Conservation (phyloP, 2,113 vertebrate genomes). For the Podocnemis expansa region DNA sequence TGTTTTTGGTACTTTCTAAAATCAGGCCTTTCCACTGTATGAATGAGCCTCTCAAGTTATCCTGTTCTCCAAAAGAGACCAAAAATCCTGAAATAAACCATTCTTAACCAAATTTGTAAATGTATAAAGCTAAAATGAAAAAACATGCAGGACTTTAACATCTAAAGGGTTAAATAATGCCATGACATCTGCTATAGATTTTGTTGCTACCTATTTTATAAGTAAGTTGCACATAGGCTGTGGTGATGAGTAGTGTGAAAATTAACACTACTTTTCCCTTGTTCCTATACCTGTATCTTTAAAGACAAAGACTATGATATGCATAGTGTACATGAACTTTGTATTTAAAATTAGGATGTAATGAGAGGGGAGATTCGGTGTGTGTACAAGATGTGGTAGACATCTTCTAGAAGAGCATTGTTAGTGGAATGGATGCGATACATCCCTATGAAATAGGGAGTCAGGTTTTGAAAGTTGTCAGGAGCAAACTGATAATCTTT, state of each 20-base stretch:
- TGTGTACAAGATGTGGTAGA: background rate
- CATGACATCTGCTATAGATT: background rate
- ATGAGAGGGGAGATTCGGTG: background rate
- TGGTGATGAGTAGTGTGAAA: too few species aligned
- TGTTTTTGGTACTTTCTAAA: background rate
- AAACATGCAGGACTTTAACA: too few species aligned
- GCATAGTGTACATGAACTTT: background rate
- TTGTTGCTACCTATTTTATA: background rate
- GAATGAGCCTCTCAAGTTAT: background rate
- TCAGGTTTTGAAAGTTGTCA: background rate
- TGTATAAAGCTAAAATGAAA: too few species aligned
- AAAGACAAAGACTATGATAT: background rate
- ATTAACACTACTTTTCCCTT: background rate
- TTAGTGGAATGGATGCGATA: too few species aligned
- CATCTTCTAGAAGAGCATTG: background rate
- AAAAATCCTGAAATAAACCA: background rate
- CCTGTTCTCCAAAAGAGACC: background rate
- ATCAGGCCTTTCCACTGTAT: background rate
- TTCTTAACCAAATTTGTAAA: too few species aligned
- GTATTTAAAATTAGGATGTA: background rate
- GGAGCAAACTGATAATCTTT: background rate
- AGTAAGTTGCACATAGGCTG: background rate
- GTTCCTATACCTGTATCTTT: background rate
- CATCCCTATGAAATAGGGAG: too few species aligned
- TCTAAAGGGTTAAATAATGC: too few species aligned